Base-by-base conservation (phyloP, 2,888 invertebrate genomes). In the Apotomis capreana region DNA sequence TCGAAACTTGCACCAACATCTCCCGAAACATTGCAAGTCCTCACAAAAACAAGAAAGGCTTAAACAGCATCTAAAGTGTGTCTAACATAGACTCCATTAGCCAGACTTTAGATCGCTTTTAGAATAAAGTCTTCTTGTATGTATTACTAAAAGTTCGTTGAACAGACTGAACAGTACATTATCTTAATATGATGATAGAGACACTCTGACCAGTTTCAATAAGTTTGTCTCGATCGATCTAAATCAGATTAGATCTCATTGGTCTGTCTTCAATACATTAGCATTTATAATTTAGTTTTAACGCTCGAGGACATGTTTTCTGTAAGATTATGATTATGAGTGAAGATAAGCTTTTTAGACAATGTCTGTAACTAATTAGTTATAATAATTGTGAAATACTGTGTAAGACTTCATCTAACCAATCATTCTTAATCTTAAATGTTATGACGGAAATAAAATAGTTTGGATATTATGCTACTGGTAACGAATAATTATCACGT, bases 191-290 rank as follows among this genome's bases (percentile, higher is more conserved):
- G 54, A 37, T 13, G 54, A 3, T 26, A 61, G 36, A 26, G 46
- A 58, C 61, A 12, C 46, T 67, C 3, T 13, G 10, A 40, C 8
- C 46, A 26, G 54, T 8, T 46, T 26, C 36, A 8, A n/a, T 55
- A 57, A 37, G 0, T 62, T 69, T 46, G 62, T 49, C 12, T 49
- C 37, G 62, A 37, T 57, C 57, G 62, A 37, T 69, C 62, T 8
- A 49, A 62, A 69, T 69, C 55, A 10, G 69, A 69, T 69, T 55
- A 62, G 62, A 69, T 55, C 54, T 36, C 55, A 68, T 69, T 49
- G 49, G 49, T 40, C 62, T 49, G 49, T 69, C 49, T 49, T 55
- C 49, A 55, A 46, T 13, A 61, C 15, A 61, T 69, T 61, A 61
- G 46, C 68, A 69, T 69, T 62, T 69, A 40, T 62, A 57, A 69